A percentile compares a stretch with the other conserved stretches of the same genome.
Evolutionary conservation across 2,113 vertebrate species (phyloP).

Genomic region (Eulemur macaco): DNA sequence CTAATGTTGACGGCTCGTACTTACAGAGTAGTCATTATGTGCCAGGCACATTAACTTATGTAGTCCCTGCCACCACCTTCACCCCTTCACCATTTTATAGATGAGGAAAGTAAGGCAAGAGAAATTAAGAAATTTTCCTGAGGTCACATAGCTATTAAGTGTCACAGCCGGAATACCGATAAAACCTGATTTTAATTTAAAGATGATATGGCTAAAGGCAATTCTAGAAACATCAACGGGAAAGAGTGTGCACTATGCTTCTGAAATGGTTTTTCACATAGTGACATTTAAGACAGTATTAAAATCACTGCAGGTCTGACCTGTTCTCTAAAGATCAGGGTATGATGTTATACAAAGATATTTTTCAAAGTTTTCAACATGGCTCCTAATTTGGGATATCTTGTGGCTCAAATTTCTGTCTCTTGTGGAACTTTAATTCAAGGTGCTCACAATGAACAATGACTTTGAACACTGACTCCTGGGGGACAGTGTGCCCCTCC

Average conservation of each 20-base stretch:
- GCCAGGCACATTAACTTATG: neutral
- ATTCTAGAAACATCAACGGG: neutral
- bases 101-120: neutral
- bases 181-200: neutral
- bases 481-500: neutral
- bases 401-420: conserved; percentile 36
- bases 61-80: neutral
- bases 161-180: neutral
- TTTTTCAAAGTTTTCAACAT: neutral
- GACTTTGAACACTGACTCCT: neutral
- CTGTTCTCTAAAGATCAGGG: neutral
- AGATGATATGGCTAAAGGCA: neutral
- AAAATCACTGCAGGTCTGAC: neutral
- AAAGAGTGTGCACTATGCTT: neutral
- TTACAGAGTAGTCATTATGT: neutral
- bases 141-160: neutral
- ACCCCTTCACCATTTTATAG: neutral
- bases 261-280: neutral
- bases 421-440: neutral
- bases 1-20: neutral
- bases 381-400: neutral
- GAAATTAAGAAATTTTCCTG: neutral
- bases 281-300: neutral
- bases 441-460: neutral
- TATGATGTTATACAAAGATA: neutral